Evolutionary conservation across 2,113 vertebrate genomes (phyloP).

Genomic region (Pachypanchax playfairii): DNA sequence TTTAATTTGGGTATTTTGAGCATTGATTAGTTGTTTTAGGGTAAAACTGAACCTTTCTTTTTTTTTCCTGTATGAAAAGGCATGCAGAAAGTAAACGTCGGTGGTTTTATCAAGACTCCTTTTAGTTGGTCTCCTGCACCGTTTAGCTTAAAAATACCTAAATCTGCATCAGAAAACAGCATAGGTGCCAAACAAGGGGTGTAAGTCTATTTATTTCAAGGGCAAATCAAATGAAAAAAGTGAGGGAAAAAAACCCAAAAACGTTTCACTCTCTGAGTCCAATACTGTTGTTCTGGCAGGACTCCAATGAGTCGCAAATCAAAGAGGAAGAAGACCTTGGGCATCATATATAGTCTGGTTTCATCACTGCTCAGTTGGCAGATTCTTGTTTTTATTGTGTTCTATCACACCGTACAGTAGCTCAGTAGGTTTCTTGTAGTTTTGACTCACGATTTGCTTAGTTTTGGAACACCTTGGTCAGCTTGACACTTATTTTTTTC

Average conservation of each 20-base stretch:
- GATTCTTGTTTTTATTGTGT: neutral
- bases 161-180: neutral
- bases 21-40: neutral
- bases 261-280: neutral
- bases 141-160: neutral
- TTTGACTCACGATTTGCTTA: neutral
- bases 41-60: neutral
- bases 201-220: slow-evolving; percentile 1
- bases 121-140: neutral
- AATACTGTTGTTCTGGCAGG: neutral
- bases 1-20: neutral
- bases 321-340: neutral
- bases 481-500: neutral
- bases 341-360: neutral
- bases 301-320: neutral
- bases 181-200: neutral
- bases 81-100: neutral
- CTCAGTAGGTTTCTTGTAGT: neutral
- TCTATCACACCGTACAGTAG: neutral
- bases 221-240: neutral
- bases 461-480: neutral
- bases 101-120: neutral
- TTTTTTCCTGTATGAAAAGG: no score
- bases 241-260: neutral
- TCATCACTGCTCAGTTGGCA: neutral